Evolutionary conservation across 2,113 vertebrate species (phyloP), one percentile per base, ranked within the genome.

Genomic region (Sceloporus undulatus): DNA sequence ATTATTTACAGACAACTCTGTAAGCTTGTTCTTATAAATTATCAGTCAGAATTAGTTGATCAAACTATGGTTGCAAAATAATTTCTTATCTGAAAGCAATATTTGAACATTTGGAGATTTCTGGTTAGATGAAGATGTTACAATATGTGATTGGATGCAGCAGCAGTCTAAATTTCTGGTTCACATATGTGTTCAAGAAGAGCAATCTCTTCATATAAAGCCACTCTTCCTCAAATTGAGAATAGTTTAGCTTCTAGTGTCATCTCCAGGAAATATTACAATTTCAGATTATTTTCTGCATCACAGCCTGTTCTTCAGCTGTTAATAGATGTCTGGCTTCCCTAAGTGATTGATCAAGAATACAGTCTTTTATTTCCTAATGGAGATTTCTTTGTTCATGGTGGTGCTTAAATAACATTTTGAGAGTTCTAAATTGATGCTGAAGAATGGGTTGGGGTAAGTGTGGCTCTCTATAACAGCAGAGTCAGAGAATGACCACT

Each of bases 141-240:
- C 90, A 94, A 92, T 89, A 87, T 87, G 89, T 90, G 94, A 95
- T 90, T 40, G 87, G 92, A 91, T 92, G 92, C 86, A 92, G 86
- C 88, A 87, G 88, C 89, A 94, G 92, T 94, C 94, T 95, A 94
- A 93, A 91, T 94, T 91, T 92, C 89, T 66, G 89, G 90, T 77
- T 94, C 95, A 86, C 95, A 93, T 91, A 93, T 93, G 96, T 90
- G 94, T 92, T 91, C 82, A 87, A 89, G 93, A 94, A 94, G 92
- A 95, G 91, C 88, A 74, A 88, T 89, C 93, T 93, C 94, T 95
- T 94, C 92, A 86, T 42, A 94, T 85, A 90, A 93, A 91, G 94
- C 88, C 82, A 62, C 75, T 68, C 54, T 65, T 91, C 90, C 87
- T 95, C 93, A 91, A 73, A 74, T 73, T 93, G 94, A 89, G 87